Conservation (phyloP, 2,113 vertebrate species). For the Oncorhynchus gorbuscha region DNA sequence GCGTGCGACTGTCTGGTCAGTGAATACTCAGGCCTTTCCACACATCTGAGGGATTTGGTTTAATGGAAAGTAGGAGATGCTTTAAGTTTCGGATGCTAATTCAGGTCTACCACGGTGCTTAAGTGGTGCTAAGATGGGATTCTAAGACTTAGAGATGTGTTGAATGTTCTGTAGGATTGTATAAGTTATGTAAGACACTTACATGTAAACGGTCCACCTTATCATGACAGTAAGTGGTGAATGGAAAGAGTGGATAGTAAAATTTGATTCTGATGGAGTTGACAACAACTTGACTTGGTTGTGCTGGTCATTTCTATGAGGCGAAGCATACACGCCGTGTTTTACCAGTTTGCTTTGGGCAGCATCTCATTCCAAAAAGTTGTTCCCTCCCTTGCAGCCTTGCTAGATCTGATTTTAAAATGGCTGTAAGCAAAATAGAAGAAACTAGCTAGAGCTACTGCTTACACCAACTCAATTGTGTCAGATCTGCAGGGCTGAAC, state of each 20-base stretch:
- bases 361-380: no score
- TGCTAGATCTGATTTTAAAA: not conserved
- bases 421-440: not conserved
- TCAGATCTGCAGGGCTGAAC: not conserved
- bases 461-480: not conserved
- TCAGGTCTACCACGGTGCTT: no score
- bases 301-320: no score
- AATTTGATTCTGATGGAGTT: not conserved
- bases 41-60: not conserved
- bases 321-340: no score
- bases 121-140: no score
- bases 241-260: not conserved
- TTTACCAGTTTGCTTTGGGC: no score
- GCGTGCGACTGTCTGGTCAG: slow-evolving; percentile 21
- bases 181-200: not conserved
- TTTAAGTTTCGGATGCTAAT: no score
- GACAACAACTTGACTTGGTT: no score
- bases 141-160: not conserved
- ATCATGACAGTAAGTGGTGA: not conserved
- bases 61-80: not conserved
- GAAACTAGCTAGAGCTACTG: not conserved
- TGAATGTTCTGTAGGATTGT: not conserved
- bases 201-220: no score
- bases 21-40: not conserved
- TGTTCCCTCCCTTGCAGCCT: no score